Conservation (phyloP, 2,888 invertebrate genomes). For the Leuctra nigra region DNA sequence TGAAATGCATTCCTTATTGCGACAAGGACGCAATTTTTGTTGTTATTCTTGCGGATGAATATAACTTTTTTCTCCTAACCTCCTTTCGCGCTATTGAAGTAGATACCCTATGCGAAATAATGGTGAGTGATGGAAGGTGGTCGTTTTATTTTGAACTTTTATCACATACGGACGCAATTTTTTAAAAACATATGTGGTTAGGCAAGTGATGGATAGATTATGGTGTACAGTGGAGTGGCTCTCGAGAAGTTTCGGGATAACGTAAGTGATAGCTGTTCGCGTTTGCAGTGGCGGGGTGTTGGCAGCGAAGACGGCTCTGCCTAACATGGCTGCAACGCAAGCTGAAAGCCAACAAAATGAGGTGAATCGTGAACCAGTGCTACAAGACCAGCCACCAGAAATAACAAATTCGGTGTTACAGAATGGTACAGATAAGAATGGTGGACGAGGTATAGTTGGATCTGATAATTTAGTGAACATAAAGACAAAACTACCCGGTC, state of each 20-base stretch:
- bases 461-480: constrained; percentile 52
- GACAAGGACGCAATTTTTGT: constrained; percentile 29
- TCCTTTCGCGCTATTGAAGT: constrained; percentile 69
- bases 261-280: constrained; percentile 40
- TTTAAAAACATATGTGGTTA: constrained; percentile 25
- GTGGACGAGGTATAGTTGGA: constrained; percentile 49
- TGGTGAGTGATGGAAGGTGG: constrained; percentile 49
- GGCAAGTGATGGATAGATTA: constrained; percentile 34
- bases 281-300: constrained; percentile 55
- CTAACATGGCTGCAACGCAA: constrained; percentile 79
- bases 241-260: constrained; percentile 35
- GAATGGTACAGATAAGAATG: constrained; percentile 71
- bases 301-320: constrained; percentile 47
- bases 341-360: constrained; percentile 77
- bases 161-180: constrained; percentile 28
- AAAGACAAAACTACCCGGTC: constrained; percentile 56
- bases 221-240: constrained; percentile 30
- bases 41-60: constrained; percentile 50
- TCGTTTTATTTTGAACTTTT: constrained; percentile 38
- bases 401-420: constrained; percentile 59
- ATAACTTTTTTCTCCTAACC: constrained; percentile 64
- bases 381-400: constrained; percentile 59
- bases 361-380: constrained; percentile 57
- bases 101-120: constrained; percentile 65
- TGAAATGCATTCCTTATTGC: constrained; percentile 21